Evolutionary conservation across 2,888 invertebrate species (phyloP).

Genomic region (Hypomecis punctinalis): DNA sequence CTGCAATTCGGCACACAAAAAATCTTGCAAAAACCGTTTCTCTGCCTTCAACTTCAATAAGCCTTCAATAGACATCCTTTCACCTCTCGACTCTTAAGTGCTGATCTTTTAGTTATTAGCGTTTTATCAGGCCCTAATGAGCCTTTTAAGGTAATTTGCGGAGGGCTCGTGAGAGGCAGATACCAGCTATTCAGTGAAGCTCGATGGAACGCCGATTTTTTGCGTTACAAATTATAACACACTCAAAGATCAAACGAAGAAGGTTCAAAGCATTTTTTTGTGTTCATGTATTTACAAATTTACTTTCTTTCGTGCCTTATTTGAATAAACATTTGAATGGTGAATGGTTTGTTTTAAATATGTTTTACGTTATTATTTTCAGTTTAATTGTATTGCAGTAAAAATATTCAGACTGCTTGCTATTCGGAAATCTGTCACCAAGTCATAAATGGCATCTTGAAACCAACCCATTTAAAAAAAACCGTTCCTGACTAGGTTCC

Average conservation of each 20-base stretch:
- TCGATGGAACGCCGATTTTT: constrained; percentile 45
- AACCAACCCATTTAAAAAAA: too few relatives aligned
- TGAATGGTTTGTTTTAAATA: constrained; percentile 1
- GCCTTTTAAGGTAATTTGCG: constrained; percentile 66
- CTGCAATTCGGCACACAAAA: constrained; percentile 77
- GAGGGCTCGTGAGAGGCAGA: constrained; percentile 50
- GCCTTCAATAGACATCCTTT: constrained; percentile 66
- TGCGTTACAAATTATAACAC: constrained; percentile 58
- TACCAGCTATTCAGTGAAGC: constrained; percentile 11
- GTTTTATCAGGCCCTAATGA: constrained; percentile 66
- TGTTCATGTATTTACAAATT: constrained; percentile 54
- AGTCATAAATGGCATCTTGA: too few relatives aligned
- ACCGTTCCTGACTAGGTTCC: too few relatives aligned
- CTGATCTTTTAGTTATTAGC: constrained; percentile 68
- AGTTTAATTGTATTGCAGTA: too few relatives aligned
- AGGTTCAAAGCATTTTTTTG: constrained; percentile 59
- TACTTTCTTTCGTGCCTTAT: constrained; percentile 19
- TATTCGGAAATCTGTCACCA: too few relatives aligned
- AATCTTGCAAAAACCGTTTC: constrained; percentile 63
- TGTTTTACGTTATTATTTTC: too few relatives aligned
- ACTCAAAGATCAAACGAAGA: constrained; percentile 71
- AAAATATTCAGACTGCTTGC: too few relatives aligned
- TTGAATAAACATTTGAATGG: constrained; percentile 20
- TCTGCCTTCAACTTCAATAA: constrained; percentile 75
- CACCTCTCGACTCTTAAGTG: constrained; percentile 66